Evolutionary conservation across 2,888 invertebrate genomes (phyloP).

Genomic region (Drosophila basisetae): DNA sequence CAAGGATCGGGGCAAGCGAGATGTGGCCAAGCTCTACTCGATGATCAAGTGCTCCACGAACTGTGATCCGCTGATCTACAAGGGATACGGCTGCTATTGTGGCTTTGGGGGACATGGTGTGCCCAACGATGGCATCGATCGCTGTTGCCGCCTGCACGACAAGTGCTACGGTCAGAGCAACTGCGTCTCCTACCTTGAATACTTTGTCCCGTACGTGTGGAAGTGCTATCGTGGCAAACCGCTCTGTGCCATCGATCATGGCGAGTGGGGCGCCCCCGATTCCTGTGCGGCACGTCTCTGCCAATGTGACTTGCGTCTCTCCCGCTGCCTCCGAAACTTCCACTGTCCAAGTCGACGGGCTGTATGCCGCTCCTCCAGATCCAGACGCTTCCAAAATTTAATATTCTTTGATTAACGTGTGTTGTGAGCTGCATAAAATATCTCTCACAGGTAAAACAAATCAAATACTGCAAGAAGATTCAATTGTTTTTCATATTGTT

Average conservation of each 20-base stretch:
- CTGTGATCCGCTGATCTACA: slow-evolving; percentile 93
- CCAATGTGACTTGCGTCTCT: slow-evolving; percentile 92
- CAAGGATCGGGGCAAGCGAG: slow-evolving; percentile 88
- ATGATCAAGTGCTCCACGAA: slow-evolving; percentile 94
- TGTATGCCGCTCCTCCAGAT: slow-evolving; percentile 90
- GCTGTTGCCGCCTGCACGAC: slow-evolving; percentile 94
- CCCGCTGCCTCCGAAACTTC: slow-evolving; percentile 91
- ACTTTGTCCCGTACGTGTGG: slow-evolving; percentile 95
- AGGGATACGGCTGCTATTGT: slow-evolving; percentile 96
- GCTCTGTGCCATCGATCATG: slow-evolving; percentile 88
- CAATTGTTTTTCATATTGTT: background rate
- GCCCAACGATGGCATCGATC: slow-evolving; percentile 91
- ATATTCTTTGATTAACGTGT: slow-evolving; percentile 83
- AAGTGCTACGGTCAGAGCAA: slow-evolving; percentile 92
- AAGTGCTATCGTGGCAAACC: slow-evolving; percentile 92
- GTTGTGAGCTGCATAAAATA: background rate
- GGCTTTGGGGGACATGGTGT: slow-evolving; percentile 93
- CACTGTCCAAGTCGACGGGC: slow-evolving; percentile 91
- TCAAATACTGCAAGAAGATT: background rate
- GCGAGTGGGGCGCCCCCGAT: slow-evolving; percentile 87
- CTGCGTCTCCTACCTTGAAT: slow-evolving; percentile 92
- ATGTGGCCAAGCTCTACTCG: slow-evolving; percentile 92
- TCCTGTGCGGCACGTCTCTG: slow-evolving; percentile 92
- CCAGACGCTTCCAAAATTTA: slow-evolving; percentile 90
- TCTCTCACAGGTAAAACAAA: background rate